Evolutionary conservation across 2,113 vertebrate species (phyloP), one percentile per base, ranked within the genome.

Genomic region (Sander vitreus): DNA sequence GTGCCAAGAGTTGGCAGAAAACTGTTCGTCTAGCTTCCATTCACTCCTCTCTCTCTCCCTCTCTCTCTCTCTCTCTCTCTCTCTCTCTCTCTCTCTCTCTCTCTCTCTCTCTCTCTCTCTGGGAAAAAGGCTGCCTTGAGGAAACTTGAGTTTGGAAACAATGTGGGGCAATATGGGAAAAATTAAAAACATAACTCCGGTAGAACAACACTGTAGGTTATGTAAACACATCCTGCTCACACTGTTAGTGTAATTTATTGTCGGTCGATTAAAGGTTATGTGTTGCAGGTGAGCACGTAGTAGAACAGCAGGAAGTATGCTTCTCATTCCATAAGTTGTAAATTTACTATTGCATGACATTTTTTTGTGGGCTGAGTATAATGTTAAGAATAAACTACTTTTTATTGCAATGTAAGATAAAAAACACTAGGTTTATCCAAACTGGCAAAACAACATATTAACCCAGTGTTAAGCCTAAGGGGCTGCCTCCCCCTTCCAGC

Each of bases 91-190:
- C 50, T 51, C 64, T 12, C 50, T 5, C 71, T 19, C 27, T 72
- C 69, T 65, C 59, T 85, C 71, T 19, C 27, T 33, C 50, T 55
- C 64, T 12, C 50, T 6, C 71, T 19, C 27, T 72, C 69, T 65
- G 45, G 58, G 21, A 86, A 65, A 76, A 78, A 60, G 76, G 58
- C 76, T 84, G 74, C 90, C 89, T 85, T 73, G 80, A 75, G 85
- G 79, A 83, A 87, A 77, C 60, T 62, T 39, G 53, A 80, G 84
- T 83, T 89, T 73, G 81, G 80, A 91, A 90, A 92, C 84, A 90
- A 92, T 88, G 84, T 53, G 55, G 48, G 59, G 86, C 86, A 90
- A 89, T 85, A 85, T 85, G 86, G 80, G 64, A 85, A 76, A 87
- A 85, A 74, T 83, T 80, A 59, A 73, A 33, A 89, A 87, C 79